Base-by-base conservation (phyloP, 2,888 invertebrate genomes). In the Trachelus stipa region DNA sequence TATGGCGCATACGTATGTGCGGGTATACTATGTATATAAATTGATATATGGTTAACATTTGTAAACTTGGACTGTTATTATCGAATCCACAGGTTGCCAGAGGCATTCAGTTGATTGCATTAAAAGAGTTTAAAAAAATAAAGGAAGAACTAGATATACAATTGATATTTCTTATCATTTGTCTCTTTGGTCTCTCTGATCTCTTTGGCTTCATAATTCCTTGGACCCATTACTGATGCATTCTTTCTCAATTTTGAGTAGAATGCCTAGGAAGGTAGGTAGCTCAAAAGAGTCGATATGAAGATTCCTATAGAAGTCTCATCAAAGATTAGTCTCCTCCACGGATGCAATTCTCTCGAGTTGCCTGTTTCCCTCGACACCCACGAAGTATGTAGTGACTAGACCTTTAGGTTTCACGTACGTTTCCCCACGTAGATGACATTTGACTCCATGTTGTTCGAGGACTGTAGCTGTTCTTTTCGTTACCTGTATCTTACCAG, bases 401-500 rank as follows among this genome's bases (percentile, higher is more conserved):
- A 93, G 93, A 75, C 93, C 92, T 79, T 94, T 94, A 0, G 96
- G 96, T 92, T 96, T 97, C 0, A 96, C 96, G 84, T 92, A 93
- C 0, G 95, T 96, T 84, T 94, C 93, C 1, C 95, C 96, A 34
- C 96, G 93, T 83, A 93, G 94, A 76, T 94, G 93, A 82, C 96
- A 96, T 40, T 94, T 91, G 79, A 96, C 94, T 71, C 95, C 95
- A 84, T 95, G 94, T 81, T 94, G 93, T 76, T 94, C 93, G 79
- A 96, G 91, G 74, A 95, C 93, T 11, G 93, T 88, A 0, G 96
- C 96, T 0, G 96, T 96, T 76, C 95, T 94, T 88, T 95, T 94
- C 35, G 96, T 95, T 0, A 95, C 94, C 92, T 97, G 97, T 86
- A 97, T 96, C 90, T 94, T 94, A 71, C 96, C 96, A 2, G 95